These are phyloP conservation scores for Cryptotermes secundus DNA, from an alignment of 1,140 invertebrate species.

Conservation along the genomic window DNA sequence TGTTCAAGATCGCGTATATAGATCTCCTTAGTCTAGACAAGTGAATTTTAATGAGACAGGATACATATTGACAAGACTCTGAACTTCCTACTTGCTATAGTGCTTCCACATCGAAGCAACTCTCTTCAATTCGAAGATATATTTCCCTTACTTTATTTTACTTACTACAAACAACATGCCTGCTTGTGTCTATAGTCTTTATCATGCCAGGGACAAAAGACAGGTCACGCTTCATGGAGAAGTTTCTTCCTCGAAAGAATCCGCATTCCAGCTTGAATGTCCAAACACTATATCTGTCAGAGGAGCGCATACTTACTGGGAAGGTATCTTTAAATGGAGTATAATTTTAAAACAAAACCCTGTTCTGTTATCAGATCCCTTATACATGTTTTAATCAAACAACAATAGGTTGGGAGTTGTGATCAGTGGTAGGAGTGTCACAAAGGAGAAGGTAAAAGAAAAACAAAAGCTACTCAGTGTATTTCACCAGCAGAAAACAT, in stretches of 20 bases:
- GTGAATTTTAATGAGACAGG: slow-evolving; percentile 20
- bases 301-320: background rate
- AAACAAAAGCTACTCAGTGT: background rate
- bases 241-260: background rate
- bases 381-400: slow-evolving; percentile 13
- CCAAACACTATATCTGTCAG: background rate
- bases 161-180: background rate
- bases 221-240: background rate
- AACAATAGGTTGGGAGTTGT: background rate
- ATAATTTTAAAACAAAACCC: slow-evolving; percentile 8
- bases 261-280: background rate
- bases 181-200: background rate
- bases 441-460: background rate
- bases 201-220: background rate
- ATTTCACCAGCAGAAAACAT: background rate
- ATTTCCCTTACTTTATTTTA: background rate
- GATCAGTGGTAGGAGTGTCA: slow-evolving; percentile 4
- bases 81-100: background rate
- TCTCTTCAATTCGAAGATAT: background rate
- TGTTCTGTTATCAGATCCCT: background rate
- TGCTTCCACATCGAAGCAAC: background rate
- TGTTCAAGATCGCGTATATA: background rate
- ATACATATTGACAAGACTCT: background rate
- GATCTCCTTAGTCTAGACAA: slow-evolving; percentile 6
- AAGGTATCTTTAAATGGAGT: background rate